phyloP scores from a whole-genome alignment of 1,140 invertebrate genomes.

The Drosophila seguyi region DNA sequence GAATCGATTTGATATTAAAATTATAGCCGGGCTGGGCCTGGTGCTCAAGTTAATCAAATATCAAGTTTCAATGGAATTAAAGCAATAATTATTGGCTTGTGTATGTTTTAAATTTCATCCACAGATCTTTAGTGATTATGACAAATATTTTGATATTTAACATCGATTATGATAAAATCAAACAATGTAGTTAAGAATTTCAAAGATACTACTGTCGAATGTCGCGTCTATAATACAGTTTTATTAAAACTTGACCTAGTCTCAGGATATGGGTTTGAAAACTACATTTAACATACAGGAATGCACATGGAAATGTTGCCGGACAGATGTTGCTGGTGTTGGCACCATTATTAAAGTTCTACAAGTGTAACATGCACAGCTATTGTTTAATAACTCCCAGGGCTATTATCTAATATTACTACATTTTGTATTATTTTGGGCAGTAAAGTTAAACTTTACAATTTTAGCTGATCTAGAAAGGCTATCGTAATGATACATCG shows the following conservation, averaged over 20 bases:
- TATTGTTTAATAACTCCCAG: too few relatives aligned
- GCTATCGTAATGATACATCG: not conserved
- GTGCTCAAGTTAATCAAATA: not conserved
- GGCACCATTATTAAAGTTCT: not conserved
- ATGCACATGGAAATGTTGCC: not conserved
- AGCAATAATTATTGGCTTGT: not conserved
- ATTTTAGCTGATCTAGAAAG: not conserved
- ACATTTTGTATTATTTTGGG: too few relatives aligned
- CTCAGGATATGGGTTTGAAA: too few relatives aligned
- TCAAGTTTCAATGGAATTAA: not conserved
- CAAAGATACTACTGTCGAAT: not conserved
- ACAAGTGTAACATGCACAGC: too few relatives aligned
- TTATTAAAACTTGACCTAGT: not conserved
- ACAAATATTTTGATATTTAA: not conserved
- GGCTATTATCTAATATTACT: too few relatives aligned
- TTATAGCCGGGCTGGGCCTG: not conserved
- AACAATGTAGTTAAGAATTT: not conserved
- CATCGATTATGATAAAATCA: not conserved
- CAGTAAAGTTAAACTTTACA: not conserved
- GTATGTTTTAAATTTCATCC: not conserved
- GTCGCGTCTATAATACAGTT: too few relatives aligned
- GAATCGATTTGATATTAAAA: constrained; percentile 14
- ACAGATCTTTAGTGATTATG: not conserved
- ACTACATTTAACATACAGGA: not conserved
- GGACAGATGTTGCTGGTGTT: not conserved